A percentile compares a stretch with the other conserved stretches of the same genome.
Evolutionary conservation across 2,113 vertebrate species (phyloP).

Genomic region (Paratilapia polleni): DNA sequence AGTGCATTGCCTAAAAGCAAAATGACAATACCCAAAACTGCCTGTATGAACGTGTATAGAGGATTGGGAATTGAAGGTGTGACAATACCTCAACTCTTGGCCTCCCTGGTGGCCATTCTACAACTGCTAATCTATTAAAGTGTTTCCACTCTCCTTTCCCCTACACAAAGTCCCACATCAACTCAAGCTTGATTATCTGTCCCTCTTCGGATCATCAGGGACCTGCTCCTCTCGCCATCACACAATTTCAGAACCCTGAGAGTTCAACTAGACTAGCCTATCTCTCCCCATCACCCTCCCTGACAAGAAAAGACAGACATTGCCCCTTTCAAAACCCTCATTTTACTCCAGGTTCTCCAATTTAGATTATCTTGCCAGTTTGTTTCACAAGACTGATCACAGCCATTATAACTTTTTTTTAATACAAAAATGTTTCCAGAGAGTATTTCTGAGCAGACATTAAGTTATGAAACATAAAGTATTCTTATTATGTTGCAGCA

Average conservation of each 20-base stretch:
- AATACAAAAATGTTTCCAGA: neutral
- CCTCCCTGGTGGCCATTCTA: slow-evolving; percentile 59
- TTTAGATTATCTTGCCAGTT: slow-evolving; percentile 64
- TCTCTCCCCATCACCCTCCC: slow-evolving; percentile 50
- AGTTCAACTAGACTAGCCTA: slow-evolving; percentile 60
- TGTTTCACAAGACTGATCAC: slow-evolving; percentile 53
- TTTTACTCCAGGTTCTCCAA: slow-evolving; percentile 47
- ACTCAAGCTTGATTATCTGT: slow-evolving; percentile 72
- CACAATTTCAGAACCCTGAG: slow-evolving; percentile 24
- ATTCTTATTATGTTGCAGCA: neutral
- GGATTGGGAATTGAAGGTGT: slow-evolving; percentile 48
- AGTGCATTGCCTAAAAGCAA: slow-evolving; percentile 3
- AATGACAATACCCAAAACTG: neutral
- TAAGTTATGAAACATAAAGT: neutral
- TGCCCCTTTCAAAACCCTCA: slow-evolving; percentile 38
- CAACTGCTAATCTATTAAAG: slow-evolving; percentile 75
- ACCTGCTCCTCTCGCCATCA: slow-evolving; percentile 27
- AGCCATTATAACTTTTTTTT: slow-evolving; percentile 20
- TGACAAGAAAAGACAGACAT: slow-evolving; percentile 24
- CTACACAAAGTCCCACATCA: slow-evolving; percentile 56
- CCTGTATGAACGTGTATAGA: neutral
- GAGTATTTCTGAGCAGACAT: neutral
- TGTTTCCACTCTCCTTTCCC: slow-evolving; percentile 68
- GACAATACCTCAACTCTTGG: slow-evolving; percentile 45
- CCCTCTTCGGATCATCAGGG: slow-evolving; percentile 38